Base-by-base conservation (phyloP, 2,113 vertebrate genomes). In the Forbesichthys agassizii region DNA sequence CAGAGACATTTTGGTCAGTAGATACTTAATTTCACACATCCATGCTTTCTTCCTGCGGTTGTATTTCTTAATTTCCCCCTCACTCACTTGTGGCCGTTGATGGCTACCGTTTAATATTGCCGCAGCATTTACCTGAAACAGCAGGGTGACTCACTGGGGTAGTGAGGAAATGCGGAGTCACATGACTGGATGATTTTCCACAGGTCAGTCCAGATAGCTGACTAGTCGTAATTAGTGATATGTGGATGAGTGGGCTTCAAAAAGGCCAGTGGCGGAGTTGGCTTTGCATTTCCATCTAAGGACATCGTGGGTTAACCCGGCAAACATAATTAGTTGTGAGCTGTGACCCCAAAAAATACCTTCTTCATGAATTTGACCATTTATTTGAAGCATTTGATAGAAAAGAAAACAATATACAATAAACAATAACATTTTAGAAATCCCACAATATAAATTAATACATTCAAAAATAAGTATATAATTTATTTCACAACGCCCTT, bases 81-180 rank as follows among this genome's bases (percentile, higher is more conserved):
- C 52, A 76, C 61, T 75, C 71, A 85, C 75, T 74, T 81, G 80
- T 33, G 52, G 71, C 55, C 47, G 64, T 74, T 66, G 70, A 54
- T 59, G 56, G 74, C 57, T 66, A 49, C 80, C 71, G 69, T 14
- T 55, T 63, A 36, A 61, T 57, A 59, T 66, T 66, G 61, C 64
- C 58, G 1, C 62, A 65, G 62, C 75, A 59, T 79, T 66, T 42
- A 0, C 71, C 74, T 70, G 48, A 86, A 90, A 89, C 83, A 80
- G 79, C 73, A 69, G 52, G n/a, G 60, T 85, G 86, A 89, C 74
- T 89, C 88, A 89, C 77, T 75, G 75, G 77, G 83, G 72, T 81
- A 79, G 84, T 79, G 86, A 83, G 64, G 18, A 59, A 71, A 66
- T 55, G 62, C 63, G 0, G 61, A 73, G 64, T 81, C 61, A 68